Conservation (phyloP, 1,140 invertebrate genomes). For the Lordiphosa mommai region DNA sequence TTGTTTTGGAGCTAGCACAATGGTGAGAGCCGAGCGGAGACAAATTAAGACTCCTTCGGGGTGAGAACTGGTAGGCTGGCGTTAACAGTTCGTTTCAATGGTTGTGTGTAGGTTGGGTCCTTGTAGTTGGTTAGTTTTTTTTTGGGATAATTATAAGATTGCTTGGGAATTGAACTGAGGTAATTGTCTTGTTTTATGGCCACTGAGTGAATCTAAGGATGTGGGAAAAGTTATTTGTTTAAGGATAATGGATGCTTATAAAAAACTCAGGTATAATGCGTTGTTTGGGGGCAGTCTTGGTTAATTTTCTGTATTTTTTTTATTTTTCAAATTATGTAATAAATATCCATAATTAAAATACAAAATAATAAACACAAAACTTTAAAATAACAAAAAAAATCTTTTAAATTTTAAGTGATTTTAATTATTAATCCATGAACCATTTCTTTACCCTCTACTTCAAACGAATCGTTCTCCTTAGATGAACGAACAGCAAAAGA, state of each 20-base stretch:
- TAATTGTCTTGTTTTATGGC: background rate
- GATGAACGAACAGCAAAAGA: no score
- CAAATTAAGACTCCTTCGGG: conserved; percentile 55
- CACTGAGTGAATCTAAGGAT: background rate
- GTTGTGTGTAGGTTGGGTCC: conserved; percentile 5
- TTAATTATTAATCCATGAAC: no score
- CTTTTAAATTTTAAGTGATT: no score
- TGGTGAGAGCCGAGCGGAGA: conserved; percentile 19
- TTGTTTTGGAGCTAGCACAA: conserved; percentile 23
- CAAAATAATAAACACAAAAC: no score
- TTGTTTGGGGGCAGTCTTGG: no score
- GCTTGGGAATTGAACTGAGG: background rate
- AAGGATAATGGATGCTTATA: background rate
- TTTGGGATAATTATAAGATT: conserved; percentile 7
- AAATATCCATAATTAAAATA: no score
- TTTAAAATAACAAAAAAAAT: no score
- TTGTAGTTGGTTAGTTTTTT: conserved; percentile 8
- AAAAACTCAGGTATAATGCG: no score
- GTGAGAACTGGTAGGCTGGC: conserved; percentile 68
- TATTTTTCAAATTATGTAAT: no score
- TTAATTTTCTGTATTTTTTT: no score
- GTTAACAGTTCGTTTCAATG: conserved; percentile 57
- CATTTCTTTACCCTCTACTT: no score
- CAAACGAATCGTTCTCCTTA: no score
- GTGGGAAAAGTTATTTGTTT: conserved; percentile 9